Evolutionary conservation across 2,888 invertebrate genomes (phyloP).

Genomic region (Chaetoderma sp.): DNA sequence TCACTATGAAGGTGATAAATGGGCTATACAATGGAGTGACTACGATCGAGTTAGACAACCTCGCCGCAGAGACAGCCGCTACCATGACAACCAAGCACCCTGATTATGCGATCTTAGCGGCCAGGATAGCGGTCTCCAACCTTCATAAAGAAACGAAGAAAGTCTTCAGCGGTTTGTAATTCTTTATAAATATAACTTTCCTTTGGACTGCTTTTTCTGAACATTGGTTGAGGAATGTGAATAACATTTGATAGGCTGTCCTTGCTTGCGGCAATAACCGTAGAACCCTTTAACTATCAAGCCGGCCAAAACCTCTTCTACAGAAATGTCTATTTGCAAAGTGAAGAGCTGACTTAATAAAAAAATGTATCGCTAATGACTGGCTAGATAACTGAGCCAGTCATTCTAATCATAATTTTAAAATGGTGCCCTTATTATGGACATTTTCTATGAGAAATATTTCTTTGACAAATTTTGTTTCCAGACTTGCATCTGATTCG

Average conservation of each 20-base stretch:
- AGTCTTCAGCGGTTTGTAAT: slow-evolving; percentile 75
- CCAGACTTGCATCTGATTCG: too few species aligned
- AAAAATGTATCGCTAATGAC: too few species aligned
- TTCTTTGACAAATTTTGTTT: too few species aligned
- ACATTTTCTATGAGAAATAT: too few species aligned
- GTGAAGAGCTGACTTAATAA: too few species aligned
- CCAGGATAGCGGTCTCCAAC: slow-evolving; percentile 94
- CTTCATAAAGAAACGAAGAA: slow-evolving; percentile 98
- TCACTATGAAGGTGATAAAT: slow-evolving; percentile 84
- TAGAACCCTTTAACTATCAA: too few species aligned
- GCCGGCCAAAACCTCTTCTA: too few species aligned
- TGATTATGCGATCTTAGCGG: slow-evolving; percentile 84
- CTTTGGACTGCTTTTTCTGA: background rate
- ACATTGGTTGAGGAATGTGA: background rate
- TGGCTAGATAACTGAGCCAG: too few species aligned
- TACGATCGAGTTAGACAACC: slow-evolving; percentile 95
- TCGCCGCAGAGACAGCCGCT: slow-evolving; percentile 99
- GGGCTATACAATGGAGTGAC: slow-evolving; percentile 97
- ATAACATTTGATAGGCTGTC: background rate
- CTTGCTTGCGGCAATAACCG: background rate
- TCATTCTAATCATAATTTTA: too few species aligned
- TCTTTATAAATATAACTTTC: too few species aligned
- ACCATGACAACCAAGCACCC: slow-evolving; percentile 97
- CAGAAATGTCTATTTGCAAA: too few species aligned
- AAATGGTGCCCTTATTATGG: too few species aligned